Evolutionary conservation across 2,113 vertebrate genomes (phyloP).

Genomic region (Pomatorhinus ruficollis): DNA sequence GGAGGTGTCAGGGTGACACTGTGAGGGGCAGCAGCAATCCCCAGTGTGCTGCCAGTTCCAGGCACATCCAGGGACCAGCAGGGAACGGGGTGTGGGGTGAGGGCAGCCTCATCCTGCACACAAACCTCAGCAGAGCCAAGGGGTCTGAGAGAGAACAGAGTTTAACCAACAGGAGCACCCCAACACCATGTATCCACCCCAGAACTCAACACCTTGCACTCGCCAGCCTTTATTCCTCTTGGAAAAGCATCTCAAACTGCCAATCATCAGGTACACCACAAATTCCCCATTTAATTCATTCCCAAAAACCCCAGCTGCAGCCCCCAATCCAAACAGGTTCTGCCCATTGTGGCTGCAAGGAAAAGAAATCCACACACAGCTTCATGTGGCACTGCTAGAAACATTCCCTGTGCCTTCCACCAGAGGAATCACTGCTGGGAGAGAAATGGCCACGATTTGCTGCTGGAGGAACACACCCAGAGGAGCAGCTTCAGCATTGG

Average conservation of each 20-base stretch:
- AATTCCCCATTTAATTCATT: background rate
- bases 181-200: accelerated
- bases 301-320: background rate
- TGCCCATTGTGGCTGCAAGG: background rate
- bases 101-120: background rate
- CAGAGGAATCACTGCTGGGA: background rate
- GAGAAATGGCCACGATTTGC: background rate
- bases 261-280: background rate
- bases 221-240: background rate
- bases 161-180: background rate
- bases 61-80: background rate
- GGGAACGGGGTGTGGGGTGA: background rate
- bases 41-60: background rate
- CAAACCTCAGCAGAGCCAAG: background rate
- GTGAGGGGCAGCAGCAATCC: background rate
- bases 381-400: background rate
- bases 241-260: background rate
- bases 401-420: background rate
- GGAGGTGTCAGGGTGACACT: background rate
- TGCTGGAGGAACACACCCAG: background rate
- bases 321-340: background rate
- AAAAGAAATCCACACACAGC: background rate
- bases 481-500: background rate
- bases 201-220: background rate
- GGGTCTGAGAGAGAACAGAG: background rate